Conservation (phyloP, 2,888 invertebrate genomes). For the Syritta pipiens region DNA sequence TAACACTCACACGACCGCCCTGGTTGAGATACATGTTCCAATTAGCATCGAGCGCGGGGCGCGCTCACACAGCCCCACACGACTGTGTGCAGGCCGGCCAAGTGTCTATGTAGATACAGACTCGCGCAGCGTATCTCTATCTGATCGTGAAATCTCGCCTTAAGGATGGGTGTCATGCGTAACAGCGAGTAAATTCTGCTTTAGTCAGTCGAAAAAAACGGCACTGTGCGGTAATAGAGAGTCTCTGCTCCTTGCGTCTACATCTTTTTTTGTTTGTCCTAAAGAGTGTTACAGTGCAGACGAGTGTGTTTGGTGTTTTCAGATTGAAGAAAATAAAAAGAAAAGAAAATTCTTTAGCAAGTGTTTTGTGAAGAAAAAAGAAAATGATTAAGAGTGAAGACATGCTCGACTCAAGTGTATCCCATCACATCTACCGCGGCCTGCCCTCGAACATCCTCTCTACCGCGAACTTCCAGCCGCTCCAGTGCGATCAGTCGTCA, state of each 20-base stretch:
- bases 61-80: slow-evolving; percentile 30
- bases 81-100: slow-evolving; percentile 35
- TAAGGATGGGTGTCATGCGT: slow-evolving; percentile 55
- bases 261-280: slow-evolving; percentile 2
- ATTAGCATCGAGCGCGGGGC: slow-evolving; percentile 38
- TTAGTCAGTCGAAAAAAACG: slow-evolving; percentile 65
- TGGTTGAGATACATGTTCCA: slow-evolving; percentile 43
- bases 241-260: slow-evolving; percentile 10
- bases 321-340: background rate
- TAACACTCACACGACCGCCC: slow-evolving; percentile 20
- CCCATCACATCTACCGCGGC: slow-evolving; percentile 73
- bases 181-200: slow-evolving; percentile 35
- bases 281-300: background rate
- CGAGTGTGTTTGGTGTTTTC: background rate
- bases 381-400: slow-evolving; percentile 78
- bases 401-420: slow-evolving; percentile 72
- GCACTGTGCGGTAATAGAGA: slow-evolving; percentile 42
- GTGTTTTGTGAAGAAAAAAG: background rate
- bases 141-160: slow-evolving; percentile 49
- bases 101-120: slow-evolving; percentile 26
- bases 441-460: slow-evolving; percentile 73
- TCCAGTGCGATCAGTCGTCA: slow-evolving; percentile 70
- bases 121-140: slow-evolving; percentile 3
- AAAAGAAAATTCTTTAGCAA: background rate
- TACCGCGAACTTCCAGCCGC: slow-evolving; percentile 74